Percentiles rank a stretch among this genome's conserved stretches.
Evolutionary conservation across 2,113 vertebrate genomes (phyloP).

Genomic region (Bambusicola thoracicus): DNA sequence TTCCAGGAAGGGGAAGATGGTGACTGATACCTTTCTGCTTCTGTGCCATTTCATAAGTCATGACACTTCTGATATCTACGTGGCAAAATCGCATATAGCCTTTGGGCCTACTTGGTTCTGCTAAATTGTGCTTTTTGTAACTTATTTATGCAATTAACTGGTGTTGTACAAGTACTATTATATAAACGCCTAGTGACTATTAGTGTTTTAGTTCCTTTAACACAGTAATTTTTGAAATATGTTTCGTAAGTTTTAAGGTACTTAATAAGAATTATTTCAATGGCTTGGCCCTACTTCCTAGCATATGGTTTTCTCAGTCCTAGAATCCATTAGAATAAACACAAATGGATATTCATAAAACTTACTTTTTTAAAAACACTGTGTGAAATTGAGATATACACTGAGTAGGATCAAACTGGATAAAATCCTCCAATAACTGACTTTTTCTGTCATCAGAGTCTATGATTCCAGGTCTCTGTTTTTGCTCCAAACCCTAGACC

Average conservation of each 20-base stretch:
- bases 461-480: background rate
- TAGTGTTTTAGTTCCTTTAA: background rate
- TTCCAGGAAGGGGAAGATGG: background rate
- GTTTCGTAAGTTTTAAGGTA: background rate
- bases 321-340: background rate
- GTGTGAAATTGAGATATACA: background rate
- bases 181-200: background rate
- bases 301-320: background rate
- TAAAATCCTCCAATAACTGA: background rate
- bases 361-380: conserved; percentile 44
- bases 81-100: background rate
- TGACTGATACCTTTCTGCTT: background rate
- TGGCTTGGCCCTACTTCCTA: background rate
- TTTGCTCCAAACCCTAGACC: background rate
- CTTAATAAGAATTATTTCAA: background rate
- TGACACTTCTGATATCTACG: background rate
- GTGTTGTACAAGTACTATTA: background rate
- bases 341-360: conserved; percentile 20
- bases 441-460: background rate
- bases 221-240: background rate
- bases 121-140: background rate
- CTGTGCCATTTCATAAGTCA: background rate
- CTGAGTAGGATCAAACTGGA: background rate
- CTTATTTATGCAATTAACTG: background rate
- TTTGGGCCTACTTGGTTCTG: background rate